Evolutionary conservation across 2,113 vertebrate species (phyloP).

Genomic region (Mastomys coucha): DNA sequence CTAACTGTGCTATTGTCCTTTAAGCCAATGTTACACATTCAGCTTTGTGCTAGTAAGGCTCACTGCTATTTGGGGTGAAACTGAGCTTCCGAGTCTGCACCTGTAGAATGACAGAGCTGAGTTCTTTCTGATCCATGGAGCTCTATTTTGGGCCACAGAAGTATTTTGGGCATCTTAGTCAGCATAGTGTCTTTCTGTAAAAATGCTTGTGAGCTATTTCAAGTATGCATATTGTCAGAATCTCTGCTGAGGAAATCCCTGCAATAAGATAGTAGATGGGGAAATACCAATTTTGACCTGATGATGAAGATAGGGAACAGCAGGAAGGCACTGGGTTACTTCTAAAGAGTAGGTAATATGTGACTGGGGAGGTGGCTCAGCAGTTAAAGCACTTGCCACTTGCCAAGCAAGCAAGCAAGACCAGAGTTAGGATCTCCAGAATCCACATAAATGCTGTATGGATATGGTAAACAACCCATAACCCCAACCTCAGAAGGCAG

Average conservation of each 20-base stretch:
- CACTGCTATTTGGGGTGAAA: slow-evolving; percentile 41
- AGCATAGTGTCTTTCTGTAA: slow-evolving; percentile 38
- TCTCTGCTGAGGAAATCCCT: slow-evolving; percentile 55
- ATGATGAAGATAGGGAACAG: background rate
- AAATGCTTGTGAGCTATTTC: slow-evolving; percentile 38
- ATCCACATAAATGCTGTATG: background rate
- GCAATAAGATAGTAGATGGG: slow-evolving; percentile 32
- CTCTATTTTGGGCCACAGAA: slow-evolving; percentile 39
- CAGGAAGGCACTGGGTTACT: slow-evolving; percentile 20
- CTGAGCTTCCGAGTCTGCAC: background rate
- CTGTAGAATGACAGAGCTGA: slow-evolving; percentile 7
- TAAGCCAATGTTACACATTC: slow-evolving; percentile 11
- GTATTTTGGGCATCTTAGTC: slow-evolving; percentile 29
- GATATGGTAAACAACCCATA: background rate
- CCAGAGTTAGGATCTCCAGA: background rate
- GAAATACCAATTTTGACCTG: slow-evolving; percentile 63
- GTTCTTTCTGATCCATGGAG: slow-evolving; percentile 59
- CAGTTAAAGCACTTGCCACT: background rate
- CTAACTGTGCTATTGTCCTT: background rate
- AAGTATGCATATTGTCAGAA: slow-evolving; percentile 41
- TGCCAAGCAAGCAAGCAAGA: background rate
- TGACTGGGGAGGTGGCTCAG: background rate
- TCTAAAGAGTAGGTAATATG: slow-evolving; percentile 41
- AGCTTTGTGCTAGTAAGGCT: background rate
- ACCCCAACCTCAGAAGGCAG: background rate